Evolutionary conservation across 2,797 vertebrate species (phyloP).

Genomic region (Takifugu ocellatus): DNA sequence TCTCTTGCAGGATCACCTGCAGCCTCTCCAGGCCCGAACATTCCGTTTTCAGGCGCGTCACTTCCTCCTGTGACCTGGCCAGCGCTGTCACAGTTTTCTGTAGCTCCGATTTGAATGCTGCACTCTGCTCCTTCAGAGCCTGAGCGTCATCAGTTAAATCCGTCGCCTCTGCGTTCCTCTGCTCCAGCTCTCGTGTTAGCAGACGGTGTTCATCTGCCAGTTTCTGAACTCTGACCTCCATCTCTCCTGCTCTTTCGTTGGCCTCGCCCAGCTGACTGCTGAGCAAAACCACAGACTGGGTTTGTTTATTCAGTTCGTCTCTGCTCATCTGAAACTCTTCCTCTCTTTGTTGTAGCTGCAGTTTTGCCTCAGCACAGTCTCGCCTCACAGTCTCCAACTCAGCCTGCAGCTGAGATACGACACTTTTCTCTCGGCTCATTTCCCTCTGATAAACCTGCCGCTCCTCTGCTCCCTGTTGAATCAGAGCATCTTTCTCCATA

Average conservation of each 20-base stretch:
- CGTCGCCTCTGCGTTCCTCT: constrained; percentile 36
- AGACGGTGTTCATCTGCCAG: constrained; percentile 58
- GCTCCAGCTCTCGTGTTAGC: constrained; percentile 57
- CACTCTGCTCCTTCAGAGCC: constrained; percentile 69
- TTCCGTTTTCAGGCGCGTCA: constrained; percentile 57
- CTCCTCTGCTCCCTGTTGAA: constrained; percentile 73
- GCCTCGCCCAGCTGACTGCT: constrained; percentile 68
- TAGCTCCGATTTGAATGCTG: constrained; percentile 70
- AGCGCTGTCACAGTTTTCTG: constrained; percentile 55
- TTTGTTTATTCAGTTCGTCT: constrained; percentile 71
- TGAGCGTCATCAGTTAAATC: constrained; percentile 54
- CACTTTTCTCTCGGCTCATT: constrained; percentile 50
- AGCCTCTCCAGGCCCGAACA: constrained; percentile 69
- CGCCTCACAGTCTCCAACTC: constrained; percentile 68
- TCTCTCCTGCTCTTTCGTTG: constrained; percentile 63
- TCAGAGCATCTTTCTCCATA: constrained; percentile 64
- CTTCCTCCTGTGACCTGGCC: constrained; percentile 61
- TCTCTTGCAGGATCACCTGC: constrained; percentile 55
- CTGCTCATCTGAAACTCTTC: constrained; percentile 63
- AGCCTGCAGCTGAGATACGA: constrained; percentile 49
- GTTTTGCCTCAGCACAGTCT: constrained; percentile 48
- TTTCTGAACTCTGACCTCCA: constrained; percentile 61
- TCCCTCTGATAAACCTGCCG: constrained; percentile 56
- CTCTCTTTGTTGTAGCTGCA: constrained; percentile 42
- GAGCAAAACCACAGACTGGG: constrained; percentile 63